phyloP scores from a whole-genome alignment of 2,888 invertebrate genomes.

The Agriopis marginaria region DNA sequence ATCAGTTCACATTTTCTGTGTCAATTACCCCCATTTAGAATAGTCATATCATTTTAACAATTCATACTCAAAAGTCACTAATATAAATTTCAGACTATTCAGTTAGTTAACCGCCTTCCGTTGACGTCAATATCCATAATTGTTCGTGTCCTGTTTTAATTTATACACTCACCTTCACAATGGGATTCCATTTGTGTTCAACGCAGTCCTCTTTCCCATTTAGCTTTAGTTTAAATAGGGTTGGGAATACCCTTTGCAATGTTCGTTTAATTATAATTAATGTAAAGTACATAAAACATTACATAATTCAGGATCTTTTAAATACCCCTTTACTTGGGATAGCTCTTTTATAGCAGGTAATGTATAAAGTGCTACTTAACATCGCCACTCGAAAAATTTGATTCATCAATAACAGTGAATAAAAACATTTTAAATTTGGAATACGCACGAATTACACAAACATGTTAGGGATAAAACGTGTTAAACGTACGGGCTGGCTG shows the following conservation, averaged over 20 bases:
- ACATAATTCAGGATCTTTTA: not conserved
- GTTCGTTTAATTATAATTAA: constrained; percentile 1
- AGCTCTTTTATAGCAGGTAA: not conserved
- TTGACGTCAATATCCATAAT: constrained; percentile 52
- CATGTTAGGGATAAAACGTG: too few relatives aligned
- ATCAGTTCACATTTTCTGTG: not conserved
- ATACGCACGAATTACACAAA: too few relatives aligned
- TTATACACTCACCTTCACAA: constrained; percentile 45
- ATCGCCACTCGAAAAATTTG: too few relatives aligned
- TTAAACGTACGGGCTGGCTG: too few relatives aligned
- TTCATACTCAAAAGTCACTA: constrained; percentile 35
- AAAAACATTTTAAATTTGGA: too few relatives aligned
- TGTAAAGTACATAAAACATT: constrained; percentile 4
- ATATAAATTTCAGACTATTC: constrained; percentile 41
- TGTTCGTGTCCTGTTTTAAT: constrained; percentile 52
- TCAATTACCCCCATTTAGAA: constrained; percentile 32
- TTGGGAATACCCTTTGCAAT: constrained; percentile 9
- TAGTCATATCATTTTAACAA: constrained; percentile 30
- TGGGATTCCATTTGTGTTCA: constrained; percentile 20
- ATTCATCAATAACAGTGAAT: too few relatives aligned
- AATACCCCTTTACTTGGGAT: not conserved
- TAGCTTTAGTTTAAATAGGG: constrained; percentile 17
- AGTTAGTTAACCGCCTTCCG: constrained; percentile 50
- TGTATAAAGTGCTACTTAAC: too few relatives aligned
- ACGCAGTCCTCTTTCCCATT: constrained; percentile 22